Base-by-base conservation (phyloP, 2,113 vertebrate genomes). In the Phoxinus phoxinus region DNA sequence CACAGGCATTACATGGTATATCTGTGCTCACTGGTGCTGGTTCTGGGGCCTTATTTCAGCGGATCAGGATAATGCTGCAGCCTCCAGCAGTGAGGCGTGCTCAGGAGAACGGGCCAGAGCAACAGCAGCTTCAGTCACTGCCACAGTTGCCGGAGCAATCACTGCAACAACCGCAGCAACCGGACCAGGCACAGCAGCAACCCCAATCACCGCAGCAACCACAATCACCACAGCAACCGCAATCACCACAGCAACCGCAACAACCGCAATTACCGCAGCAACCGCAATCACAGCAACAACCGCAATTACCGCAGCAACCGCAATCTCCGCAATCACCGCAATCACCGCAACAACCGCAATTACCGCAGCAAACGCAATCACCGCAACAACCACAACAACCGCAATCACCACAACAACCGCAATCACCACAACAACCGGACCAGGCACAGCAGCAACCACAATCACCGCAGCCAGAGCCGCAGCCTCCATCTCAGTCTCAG, bases 11-110 rank as follows among this genome's bases (percentile, higher is more conserved):
- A 76, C 13, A 67, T 37, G 3, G 23, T 32, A 46, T 25, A 72
- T 56, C n/a, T 37, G 23, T 72, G 58, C 56, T 63, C n/a, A 81
- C 41, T 72, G 58, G 19, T n/a, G 37, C 21, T 84, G 58, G n/a
- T 37, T 61, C 17, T 84, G 77, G 1, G 79, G 8, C 84, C 74
- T 65, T 35, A 27, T 88, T 87, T 21, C 91, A 99, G 98, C 96
- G 97, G 75, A 94, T 99, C 88, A 96, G 96, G 91, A 96, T 97
- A 89, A 99, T 98, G 97, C 95, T 97, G 77, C 96, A 96, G 92
- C 97, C 97, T 74, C 96, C 95, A 0, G 95, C 96, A 51, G 96
- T 97, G 48, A 92, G 93, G 80, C 93, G 94, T 73, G 93, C 95
- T 75, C 96, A 96, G 7, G 97, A 98, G 93, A 99, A 98, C 0